Base-by-base conservation (phyloP, 2,113 vertebrate species). In the Anarrhichthys ocellatus region DNA sequence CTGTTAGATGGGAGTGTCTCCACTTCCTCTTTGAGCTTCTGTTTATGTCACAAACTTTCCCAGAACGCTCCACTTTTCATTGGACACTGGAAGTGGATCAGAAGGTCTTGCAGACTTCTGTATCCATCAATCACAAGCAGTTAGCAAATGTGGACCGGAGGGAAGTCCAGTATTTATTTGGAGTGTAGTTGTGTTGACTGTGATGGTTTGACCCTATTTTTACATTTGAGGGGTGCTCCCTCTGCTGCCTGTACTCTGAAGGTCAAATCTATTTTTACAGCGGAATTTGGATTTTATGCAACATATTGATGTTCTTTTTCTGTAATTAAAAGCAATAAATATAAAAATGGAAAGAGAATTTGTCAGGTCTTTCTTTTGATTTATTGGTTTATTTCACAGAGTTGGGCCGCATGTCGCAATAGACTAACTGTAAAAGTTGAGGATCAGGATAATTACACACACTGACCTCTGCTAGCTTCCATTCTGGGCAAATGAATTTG, bases 221-320 rank as follows among this genome's bases (percentile, higher is more conserved):
- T 96, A 96, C 94, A 96, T 78, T 78, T 75, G 93, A 95, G 90
- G 95, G 94, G 94, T 95, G 0, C 34, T 34, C 66, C 89, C 67
- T 94, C 92, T 80, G 86, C 93, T 93, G 82, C 77, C 96, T 96
- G 96, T 96, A 96, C 96, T 96, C 96, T 97, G 97, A 97, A 97
- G 95, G 96, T 96, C 95, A 96, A 96, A 96, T 97, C 97, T 97
- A 97, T 97, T 97, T 98, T 95, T 97, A 97, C 95, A 96, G 96
- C 46, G 88, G 96, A 94, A 97, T 95, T 91, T 96, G 95, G 94
- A 97, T 96, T 97, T 97, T 97, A 97, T 97, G 96, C 96, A 97
- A 96, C 94, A 89, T 95, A 96, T 96, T 94, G 95, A 95, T 95
- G 94, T 95, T 90, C 3, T 46, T 46, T 44, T 72, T 81, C 96